Evolutionary conservation across 2,797 vertebrate species (phyloP).

Genomic region (Oreonectes daqikongensis): DNA sequence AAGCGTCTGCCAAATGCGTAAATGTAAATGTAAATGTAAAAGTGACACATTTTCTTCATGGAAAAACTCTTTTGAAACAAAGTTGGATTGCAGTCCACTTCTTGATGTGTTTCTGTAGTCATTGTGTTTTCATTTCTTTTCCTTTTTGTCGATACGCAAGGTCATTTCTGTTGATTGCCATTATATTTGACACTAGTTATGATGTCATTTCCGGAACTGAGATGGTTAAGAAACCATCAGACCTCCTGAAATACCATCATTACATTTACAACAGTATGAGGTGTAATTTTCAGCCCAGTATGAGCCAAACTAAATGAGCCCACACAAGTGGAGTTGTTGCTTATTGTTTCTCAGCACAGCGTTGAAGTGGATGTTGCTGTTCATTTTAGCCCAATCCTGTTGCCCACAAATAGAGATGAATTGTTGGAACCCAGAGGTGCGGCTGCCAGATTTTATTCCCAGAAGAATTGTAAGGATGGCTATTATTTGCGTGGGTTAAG

Average conservation of each 20-base stretch:
- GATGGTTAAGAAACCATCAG: neutral
- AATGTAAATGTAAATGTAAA: too few relatives aligned
- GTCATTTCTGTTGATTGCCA: neutral
- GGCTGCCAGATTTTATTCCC: conserved; percentile 61
- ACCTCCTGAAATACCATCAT: neutral
- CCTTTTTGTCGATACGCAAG: too few relatives aligned
- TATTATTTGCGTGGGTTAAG: conserved; percentile 71
- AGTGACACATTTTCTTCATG: too few relatives aligned
- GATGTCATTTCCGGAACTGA: conserved; percentile 31
- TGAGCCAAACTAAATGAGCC: conserved; percentile 50
- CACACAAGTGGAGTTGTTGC: conserved; percentile 52
- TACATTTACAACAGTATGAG: conserved; percentile 42
- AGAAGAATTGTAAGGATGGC: conserved; percentile 63
- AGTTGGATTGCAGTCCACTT: too few relatives aligned
- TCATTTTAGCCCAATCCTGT: conserved; percentile 55
- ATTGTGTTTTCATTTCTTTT: neutral
- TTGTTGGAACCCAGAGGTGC: conserved; percentile 49
- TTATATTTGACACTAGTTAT: conserved; percentile 8
- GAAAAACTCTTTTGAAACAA: too few relatives aligned
- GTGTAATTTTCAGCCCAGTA: conserved; percentile 20
- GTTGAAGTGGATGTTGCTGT: conserved; percentile 14
- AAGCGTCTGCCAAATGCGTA: too few relatives aligned
- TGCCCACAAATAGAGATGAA: conserved; percentile 58
- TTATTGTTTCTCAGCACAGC: conserved; percentile 41
- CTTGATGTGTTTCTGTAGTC: conserved; percentile 1